A percentile compares a stretch with the other conserved stretches of the same genome.
Conservation (phyloP, 2,113 vertebrate genomes). For the Platycercus adscitus region DNA sequence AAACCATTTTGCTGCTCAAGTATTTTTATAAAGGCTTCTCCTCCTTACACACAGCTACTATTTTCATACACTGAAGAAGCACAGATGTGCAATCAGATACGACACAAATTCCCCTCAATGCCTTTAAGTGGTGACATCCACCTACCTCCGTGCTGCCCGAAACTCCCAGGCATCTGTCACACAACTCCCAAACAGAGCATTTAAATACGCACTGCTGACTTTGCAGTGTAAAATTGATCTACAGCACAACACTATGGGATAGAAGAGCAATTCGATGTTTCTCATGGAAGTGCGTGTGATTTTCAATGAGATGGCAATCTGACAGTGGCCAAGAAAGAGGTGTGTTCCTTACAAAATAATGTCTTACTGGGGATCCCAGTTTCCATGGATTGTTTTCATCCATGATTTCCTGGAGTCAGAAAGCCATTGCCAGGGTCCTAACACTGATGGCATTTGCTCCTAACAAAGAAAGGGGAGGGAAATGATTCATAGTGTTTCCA, state of each 20-base stretch:
- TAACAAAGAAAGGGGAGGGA: constrained; percentile 55
- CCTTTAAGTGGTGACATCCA: neutral
- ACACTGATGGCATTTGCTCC: constrained; percentile 31
- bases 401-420: constrained; percentile 41
- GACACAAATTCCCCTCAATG: neutral
- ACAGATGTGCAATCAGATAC: neutral
- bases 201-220: neutral
- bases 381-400: constrained; percentile 60
- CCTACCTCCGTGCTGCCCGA: neutral
- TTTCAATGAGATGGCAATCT: neutral
- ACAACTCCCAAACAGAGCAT: neutral
- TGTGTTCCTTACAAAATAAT: neutral
- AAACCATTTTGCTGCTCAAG: neutral
- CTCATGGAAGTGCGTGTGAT: neutral
- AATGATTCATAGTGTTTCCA: constrained; percentile 57
- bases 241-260: neutral
- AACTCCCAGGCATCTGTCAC: neutral
- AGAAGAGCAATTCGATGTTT: neutral
- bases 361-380: neutral
- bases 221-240: neutral
- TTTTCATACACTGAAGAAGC: neutral
- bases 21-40: constrained; percentile 9
- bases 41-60: neutral
- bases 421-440: constrained; percentile 2
- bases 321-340: neutral